Base-by-base conservation (phyloP, 2,113 vertebrate species). In the Crypturellus undulatus region DNA sequence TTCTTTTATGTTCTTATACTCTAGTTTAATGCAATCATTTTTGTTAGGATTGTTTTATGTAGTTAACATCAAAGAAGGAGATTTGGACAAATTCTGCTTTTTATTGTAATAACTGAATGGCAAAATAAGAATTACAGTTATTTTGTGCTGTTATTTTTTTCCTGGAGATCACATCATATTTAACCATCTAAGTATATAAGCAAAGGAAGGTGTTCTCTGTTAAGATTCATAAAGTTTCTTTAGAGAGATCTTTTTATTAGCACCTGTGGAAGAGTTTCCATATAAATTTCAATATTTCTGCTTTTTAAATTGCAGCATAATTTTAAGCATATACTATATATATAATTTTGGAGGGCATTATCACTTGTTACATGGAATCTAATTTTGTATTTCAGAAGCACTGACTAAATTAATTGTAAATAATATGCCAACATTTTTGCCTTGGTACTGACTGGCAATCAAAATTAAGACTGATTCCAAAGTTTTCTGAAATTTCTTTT, bases 91-190 rank as follows among this genome's bases (percentile, higher is more conserved):
- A 12, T 51, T 59, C 14, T 67, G 12, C 4, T 59, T 71, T 84
- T 63, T 43, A 12, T 45, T 62, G 17, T 34, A 62, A 79, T 21
- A 60, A 72, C 2, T 63, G 17, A 18, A 38, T 38, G 17, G 10
- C 21, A 43, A n/a, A 82, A 86, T 12, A 32, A 36, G 40, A 10
- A 69, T 69, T 43, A 72, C 26, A 71, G 12, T 28, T 82, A 38
- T 80, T 91, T 79, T 20, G 56, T 77, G 30, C 9, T 6, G 19
- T 52, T 6, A 17, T 47, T 84, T 52, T 52, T 20, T 88, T 87
- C 2, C 0, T 51, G 21, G 14, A 11, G 12, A 2, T 68, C 43
- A 28, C n/a, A 85, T 71, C 7, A 30, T 3, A 54, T 4, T 36
- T 26, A 79, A 72, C 71, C 8, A 76, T 82, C 5, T 5, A 3